Evolutionary conservation across 2,797 vertebrate species (phyloP).

Genomic region (Rhinoraja longicauda): DNA sequence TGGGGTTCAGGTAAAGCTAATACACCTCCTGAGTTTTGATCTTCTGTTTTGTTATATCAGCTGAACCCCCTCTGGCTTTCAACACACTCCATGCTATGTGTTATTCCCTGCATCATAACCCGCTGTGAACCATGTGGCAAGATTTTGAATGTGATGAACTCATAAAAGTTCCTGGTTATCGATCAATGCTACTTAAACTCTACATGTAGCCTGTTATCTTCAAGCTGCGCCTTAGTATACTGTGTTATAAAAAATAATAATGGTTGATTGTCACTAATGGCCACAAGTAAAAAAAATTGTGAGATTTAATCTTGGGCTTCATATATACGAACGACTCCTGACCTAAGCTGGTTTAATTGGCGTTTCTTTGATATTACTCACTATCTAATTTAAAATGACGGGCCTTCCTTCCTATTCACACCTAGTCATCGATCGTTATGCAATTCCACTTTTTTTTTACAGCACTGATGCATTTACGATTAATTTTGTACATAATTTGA

Average conservation of each 20-base stretch:
- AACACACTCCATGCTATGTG: neutral
- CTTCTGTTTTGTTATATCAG: neutral
- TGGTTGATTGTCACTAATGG: neutral
- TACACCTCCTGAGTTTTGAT: neutral
- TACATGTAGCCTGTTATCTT: neutral
- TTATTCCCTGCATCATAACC: conserved; percentile 25
- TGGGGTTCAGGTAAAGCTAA: neutral
- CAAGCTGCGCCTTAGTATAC: neutral
- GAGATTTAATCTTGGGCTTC: neutral
- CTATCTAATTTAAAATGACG: neutral
- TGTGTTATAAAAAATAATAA: neutral
- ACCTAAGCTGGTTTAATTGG: neutral
- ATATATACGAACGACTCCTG: neutral
- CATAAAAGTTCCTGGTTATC: conserved; percentile 11
- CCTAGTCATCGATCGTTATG: neutral
- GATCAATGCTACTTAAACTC: conserved; percentile 15
- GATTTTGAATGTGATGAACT: neutral
- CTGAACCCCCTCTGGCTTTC: conserved; percentile 29
- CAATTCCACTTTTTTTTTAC: neutral
- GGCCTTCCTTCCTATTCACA: neutral
- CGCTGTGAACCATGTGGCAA: conserved; percentile 33
- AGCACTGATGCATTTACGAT: neutral
- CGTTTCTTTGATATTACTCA: neutral
- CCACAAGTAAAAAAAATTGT: neutral
- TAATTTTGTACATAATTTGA: neutral